Conservation (phyloP, 2,888 invertebrate genomes). For the Amblyjoppa proteus region DNA sequence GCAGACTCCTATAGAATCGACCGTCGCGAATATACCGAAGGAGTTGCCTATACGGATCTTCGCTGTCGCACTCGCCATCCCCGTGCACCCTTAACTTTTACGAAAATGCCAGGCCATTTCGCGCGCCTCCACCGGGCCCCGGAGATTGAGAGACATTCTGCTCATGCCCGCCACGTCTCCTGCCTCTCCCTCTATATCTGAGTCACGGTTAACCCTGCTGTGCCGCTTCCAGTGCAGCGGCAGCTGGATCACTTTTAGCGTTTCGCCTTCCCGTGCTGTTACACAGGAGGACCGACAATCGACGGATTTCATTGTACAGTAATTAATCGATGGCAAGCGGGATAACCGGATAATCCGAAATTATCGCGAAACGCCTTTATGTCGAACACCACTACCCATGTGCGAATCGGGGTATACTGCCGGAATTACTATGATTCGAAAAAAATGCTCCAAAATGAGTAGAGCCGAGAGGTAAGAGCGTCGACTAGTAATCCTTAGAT, state of each 20-base stretch:
- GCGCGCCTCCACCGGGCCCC: slow-evolving; percentile 41
- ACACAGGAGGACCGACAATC: background rate
- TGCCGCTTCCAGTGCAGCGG: background rate
- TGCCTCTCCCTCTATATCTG: background rate
- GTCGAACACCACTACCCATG: no score
- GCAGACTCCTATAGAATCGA: background rate
- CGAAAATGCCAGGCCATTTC: slow-evolving; percentile 65
- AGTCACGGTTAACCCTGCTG: slow-evolving; percentile 9
- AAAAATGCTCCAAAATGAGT: no score
- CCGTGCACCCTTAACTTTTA: slow-evolving; percentile 75
- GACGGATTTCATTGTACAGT: background rate
- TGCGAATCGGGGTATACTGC: no score
- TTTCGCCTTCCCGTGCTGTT: background rate
- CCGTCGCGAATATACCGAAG: slow-evolving; percentile 19
- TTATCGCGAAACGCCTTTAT: no score
- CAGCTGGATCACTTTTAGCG: background rate
- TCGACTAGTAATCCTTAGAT: no score
- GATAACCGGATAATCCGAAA: no score
- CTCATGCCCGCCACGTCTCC: slow-evolving; percentile 29
- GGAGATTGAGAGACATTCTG: slow-evolving; percentile 64
- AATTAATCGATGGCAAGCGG: no score
- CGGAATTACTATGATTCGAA: no score
- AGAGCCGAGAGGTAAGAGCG: no score
- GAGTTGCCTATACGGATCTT: slow-evolving; percentile 45
- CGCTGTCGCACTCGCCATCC: slow-evolving; percentile 56